A percentile compares a stretch with the other conserved stretches of the same genome.
phyloP scores from a whole-genome alignment of 2,888 invertebrate genomes.

The Andrena bucephala region DNA sequence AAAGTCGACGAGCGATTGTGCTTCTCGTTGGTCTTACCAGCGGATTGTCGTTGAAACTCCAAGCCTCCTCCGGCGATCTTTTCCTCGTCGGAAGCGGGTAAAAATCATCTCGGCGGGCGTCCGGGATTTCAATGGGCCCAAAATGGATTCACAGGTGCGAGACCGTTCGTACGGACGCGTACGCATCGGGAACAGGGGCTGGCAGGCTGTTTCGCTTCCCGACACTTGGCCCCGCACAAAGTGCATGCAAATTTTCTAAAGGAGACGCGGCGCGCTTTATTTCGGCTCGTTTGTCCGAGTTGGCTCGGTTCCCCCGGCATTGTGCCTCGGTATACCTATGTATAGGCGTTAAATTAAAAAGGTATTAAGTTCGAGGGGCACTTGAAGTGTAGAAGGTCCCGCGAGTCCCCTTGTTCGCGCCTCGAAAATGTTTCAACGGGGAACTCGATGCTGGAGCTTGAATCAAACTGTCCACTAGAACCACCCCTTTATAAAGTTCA shows the following conservation, averaged over 20 bases:
- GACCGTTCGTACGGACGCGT: slow-evolving; percentile 29
- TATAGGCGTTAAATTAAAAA: slow-evolving; percentile 33
- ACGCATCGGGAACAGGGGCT: slow-evolving; percentile 10
- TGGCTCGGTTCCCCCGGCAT: not conserved
- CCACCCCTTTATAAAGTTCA: too few species aligned
- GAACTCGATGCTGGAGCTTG: too few species aligned
- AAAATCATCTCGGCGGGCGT: slow-evolving; percentile 59
- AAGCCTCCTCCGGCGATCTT: not conserved
- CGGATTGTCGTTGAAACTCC: not conserved
- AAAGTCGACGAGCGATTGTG: not conserved
- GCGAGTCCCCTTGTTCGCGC: not conserved
- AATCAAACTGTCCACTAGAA: too few species aligned
- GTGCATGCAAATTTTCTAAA: slow-evolving; percentile 66
- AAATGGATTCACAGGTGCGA: slow-evolving; percentile 60
- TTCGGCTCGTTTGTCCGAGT: slow-evolving; percentile 31
- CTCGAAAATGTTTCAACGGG: too few species aligned
- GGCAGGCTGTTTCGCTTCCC: slow-evolving; percentile 46
- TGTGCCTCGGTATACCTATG: not conserved
- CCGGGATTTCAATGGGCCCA: slow-evolving; percentile 33
- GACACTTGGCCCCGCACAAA: slow-evolving; percentile 43
- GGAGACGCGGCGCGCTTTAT: slow-evolving; percentile 40
- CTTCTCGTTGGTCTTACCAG: not conserved
- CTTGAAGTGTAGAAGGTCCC: not conserved
- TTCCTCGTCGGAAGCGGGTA: slow-evolving; percentile 22
- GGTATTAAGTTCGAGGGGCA: slow-evolving; percentile 32